Evolutionary conservation across 2,113 vertebrate genomes (phyloP).

Genomic region (Acanthochromis polyacanthus): DNA sequence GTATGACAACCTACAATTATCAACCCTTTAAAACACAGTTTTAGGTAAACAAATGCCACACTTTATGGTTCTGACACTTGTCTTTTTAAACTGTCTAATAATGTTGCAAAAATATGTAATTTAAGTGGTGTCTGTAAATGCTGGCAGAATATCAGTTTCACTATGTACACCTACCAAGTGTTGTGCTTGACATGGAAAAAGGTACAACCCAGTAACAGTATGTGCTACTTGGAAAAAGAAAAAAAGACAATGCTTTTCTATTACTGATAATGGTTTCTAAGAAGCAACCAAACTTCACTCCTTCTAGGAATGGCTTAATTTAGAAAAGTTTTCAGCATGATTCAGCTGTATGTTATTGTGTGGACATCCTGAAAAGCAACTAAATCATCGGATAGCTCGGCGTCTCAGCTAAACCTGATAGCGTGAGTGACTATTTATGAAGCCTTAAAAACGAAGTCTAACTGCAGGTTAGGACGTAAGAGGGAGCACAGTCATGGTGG

Average conservation of each 20-base stretch:
- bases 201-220: background rate
- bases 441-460: conserved; percentile 10
- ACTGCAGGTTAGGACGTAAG: conserved; percentile 14
- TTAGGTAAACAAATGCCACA: background rate
- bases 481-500: conserved; percentile 3
- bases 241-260: conserved; percentile 29
- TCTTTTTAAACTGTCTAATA: conserved; percentile 17
- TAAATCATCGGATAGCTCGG: conserved; percentile 20
- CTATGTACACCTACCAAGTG: background rate
- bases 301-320: conserved; percentile 53
- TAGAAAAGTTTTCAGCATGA: conserved; percentile 34
- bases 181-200: conserved; percentile 4
- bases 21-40: conserved; percentile 5
- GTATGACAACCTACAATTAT: conserved; percentile 39
- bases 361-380: conserved; percentile 2
- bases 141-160: conserved; percentile 6
- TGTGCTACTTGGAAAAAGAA: conserved; percentile 9
- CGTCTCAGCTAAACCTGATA: background rate
- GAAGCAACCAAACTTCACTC: conserved; percentile 27
- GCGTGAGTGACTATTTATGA: conserved; percentile 10
- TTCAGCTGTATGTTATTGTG: background rate
- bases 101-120: conserved; percentile 27
- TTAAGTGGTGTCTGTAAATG: background rate
- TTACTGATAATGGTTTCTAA: conserved; percentile 43
- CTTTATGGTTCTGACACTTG: conserved; percentile 27